Percentiles rank a stretch among this genome's conserved stretches.
Evolutionary conservation across 2,113 vertebrate species (phyloP).

Genomic region (Macroglossus sobrinus): DNA sequence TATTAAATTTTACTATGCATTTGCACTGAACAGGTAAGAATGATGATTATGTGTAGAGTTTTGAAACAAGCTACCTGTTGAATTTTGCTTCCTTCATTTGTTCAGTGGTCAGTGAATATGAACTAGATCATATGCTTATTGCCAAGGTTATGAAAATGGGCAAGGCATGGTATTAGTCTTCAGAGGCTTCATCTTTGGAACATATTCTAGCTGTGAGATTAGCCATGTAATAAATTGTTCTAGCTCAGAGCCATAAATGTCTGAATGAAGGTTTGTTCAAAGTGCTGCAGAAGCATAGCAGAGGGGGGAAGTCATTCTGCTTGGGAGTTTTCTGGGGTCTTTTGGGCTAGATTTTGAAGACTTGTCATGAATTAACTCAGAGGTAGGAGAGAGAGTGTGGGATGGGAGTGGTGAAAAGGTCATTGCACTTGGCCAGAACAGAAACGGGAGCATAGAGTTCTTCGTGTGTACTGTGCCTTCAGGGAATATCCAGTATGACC

Average conservation of each 20-base stretch:
- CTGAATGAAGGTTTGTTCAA: slow-evolving; percentile 3
- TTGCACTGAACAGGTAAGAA: slow-evolving; percentile 95
- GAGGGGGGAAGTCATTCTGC: neutral
- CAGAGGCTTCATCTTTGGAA: neutral
- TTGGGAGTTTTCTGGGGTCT: neutral
- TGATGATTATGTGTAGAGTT: neutral
- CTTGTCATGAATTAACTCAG: neutral
- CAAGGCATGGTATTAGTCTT: neutral
- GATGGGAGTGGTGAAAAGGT: neutral
- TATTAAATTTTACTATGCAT: slow-evolving; percentile 97
- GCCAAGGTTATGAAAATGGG: neutral
- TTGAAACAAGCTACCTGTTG: neutral
- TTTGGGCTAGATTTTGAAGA: neutral
- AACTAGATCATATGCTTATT: neutral
- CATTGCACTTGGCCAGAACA: neutral
- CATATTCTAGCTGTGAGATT: neutral
- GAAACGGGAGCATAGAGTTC: neutral
- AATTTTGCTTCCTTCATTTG: neutral
- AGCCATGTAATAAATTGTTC: neutral
- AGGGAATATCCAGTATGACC: neutral
- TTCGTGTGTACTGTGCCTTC: neutral
- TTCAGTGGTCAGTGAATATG: neutral
- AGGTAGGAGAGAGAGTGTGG: neutral
- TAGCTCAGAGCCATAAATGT: neutral
- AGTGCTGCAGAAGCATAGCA: neutral